phyloP scores from a whole-genome alignment of 2,888 invertebrate species.

The Stegana nigrithorax region DNA sequence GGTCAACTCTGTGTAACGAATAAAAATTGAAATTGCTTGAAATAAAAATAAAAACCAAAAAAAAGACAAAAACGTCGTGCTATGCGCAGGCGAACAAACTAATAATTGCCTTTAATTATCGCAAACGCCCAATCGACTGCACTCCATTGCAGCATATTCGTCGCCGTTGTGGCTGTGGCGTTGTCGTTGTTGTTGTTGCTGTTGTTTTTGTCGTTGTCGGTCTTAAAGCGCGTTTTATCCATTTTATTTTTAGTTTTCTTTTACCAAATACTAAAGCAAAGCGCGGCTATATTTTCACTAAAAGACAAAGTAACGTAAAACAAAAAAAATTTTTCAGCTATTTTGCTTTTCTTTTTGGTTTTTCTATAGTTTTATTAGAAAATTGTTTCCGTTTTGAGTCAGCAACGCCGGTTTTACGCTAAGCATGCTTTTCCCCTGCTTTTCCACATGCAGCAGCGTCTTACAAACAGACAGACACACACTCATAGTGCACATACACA shows the following conservation, averaged over 20 bases:
- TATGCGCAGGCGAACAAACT: conserved; percentile 17
- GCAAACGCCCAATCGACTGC: conserved; percentile 62
- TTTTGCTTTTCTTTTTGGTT: neutral
- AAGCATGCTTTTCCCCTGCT: neutral
- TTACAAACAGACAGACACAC: too few species aligned
- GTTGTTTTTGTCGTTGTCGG: neutral
- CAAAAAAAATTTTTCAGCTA: neutral
- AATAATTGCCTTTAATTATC: conserved; percentile 61
- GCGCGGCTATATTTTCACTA: too few species aligned
- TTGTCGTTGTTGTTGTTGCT: too few species aligned
- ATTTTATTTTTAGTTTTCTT: neutral
- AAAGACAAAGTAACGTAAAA: too few species aligned
- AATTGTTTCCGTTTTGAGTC: conserved; percentile 52
- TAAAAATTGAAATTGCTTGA: too few species aligned
- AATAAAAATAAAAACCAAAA: too few species aligned
- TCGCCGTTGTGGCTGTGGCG: conserved; percentile 7
- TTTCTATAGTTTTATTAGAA: conserved; percentile 41
- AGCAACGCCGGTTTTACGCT: neutral
- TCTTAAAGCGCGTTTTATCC: neutral
- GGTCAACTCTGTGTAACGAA: neutral
- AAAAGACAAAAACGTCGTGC: too few species aligned
- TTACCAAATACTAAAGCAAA: too few species aligned
- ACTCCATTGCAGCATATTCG: conserved; percentile 32
- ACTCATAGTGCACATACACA: neutral
- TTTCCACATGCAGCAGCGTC: neutral